A percentile compares a stretch with the other conserved stretches of the same genome.
Conservation (phyloP, 1,140 invertebrate genomes). For the Scaptomyza graminum region DNA sequence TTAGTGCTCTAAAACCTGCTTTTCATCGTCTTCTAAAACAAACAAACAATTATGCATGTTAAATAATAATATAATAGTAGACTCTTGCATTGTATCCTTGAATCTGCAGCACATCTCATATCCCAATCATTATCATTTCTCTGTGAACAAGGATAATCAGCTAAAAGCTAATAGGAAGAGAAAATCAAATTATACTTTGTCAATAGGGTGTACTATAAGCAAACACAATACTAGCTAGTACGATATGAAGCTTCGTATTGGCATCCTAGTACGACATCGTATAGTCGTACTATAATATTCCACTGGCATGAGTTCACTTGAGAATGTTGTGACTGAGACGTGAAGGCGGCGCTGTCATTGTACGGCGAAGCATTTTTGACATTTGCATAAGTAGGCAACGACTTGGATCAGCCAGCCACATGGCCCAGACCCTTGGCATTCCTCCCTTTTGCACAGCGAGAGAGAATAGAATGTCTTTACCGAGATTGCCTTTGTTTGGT, state of each 20-base stretch:
- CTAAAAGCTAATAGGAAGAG: neutral
- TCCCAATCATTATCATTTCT: too few relatives aligned
- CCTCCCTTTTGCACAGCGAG: too few relatives aligned
- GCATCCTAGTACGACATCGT: too few relatives aligned
- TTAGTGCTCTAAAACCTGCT: too few relatives aligned
- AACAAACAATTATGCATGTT: too few relatives aligned
- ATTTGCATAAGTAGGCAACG: conserved; percentile 57
- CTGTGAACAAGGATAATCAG: neutral
- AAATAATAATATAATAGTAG: too few relatives aligned
- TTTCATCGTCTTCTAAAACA: too few relatives aligned
- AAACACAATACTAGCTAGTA: too few relatives aligned
- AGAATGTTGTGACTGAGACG: conserved; percentile 7
- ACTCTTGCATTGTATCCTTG: too few relatives aligned
- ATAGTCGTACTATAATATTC: neutral
- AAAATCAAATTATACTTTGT: neutral
- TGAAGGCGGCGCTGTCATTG: conserved; percentile 44
- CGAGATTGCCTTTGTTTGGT: conserved; percentile 36
- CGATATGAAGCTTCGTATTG: neutral
- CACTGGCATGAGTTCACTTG: neutral
- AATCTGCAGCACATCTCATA: too few relatives aligned
- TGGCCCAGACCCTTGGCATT: conserved; percentile 5
- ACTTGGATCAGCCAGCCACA: conserved; percentile 11
- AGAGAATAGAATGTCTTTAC: neutral
- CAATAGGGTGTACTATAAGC: neutral
- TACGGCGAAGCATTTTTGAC: conserved; percentile 56